Percentiles rank a stretch among this genome's conserved stretches.
phyloP scores from a whole-genome alignment of 2,113 vertebrate genomes.

The Chloebia gouldiae region DNA sequence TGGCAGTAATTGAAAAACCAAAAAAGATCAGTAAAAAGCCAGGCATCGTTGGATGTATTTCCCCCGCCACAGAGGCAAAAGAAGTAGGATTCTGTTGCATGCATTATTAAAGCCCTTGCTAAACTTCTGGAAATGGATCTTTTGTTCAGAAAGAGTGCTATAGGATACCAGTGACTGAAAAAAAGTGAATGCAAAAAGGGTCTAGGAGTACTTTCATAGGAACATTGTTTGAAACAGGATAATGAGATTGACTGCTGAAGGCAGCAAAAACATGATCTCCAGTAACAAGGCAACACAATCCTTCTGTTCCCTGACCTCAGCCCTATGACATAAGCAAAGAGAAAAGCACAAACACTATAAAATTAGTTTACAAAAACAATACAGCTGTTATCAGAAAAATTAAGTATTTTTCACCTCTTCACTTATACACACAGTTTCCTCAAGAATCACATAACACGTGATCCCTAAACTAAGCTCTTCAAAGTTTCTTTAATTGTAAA shows the following conservation, averaged over 20 bases:
- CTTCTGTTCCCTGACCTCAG: constrained; percentile 49
- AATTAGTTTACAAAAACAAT: constrained; percentile 3
- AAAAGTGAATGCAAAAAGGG: constrained; percentile 22
- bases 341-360: background rate
- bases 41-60: constrained; percentile 33
- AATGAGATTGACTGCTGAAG: constrained; percentile 42
- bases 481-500: background rate
- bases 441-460: background rate
- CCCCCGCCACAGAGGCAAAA: background rate
- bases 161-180: constrained; percentile 21
- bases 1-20: constrained; percentile 19
- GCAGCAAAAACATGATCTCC: constrained; percentile 43
- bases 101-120: constrained; percentile 45
- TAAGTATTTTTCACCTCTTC: background rate
- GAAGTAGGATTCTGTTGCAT: constrained; percentile 55
- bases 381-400: background rate
- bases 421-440: background rate
- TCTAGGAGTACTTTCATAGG: constrained; percentile 46
- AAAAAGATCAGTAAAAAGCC: background rate
- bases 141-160: constrained; percentile 52
- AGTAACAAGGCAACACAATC: constrained; percentile 56
- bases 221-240: constrained; percentile 50
- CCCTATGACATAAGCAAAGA: constrained; percentile 26
- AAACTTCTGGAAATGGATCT: constrained; percentile 53
- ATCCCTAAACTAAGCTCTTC: background rate